Percentiles rank a stretch among this genome's conserved stretches.
These are phyloP conservation scores for Drosophila trichaetosa DNA, from an alignment of 2,888 invertebrate species.

Conservation along the genomic window DNA sequence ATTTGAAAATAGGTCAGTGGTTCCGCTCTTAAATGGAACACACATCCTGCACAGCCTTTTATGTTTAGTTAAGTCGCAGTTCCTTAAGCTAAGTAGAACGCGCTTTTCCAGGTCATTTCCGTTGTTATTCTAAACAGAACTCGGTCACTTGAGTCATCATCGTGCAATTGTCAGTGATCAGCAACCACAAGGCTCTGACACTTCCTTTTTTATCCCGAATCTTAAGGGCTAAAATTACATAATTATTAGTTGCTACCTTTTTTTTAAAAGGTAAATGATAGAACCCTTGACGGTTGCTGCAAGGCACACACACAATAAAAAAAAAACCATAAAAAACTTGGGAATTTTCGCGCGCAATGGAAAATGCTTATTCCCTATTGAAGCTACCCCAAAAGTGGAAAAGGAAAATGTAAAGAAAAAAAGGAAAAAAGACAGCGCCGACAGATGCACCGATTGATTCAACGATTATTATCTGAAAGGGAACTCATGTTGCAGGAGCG, in stretches of 20 bases:
- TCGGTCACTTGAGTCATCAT: conserved; percentile 47
- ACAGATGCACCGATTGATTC: conserved; percentile 71
- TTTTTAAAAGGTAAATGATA: conserved; percentile 13
- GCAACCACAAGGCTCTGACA: conserved; percentile 61
- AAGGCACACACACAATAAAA: conserved; percentile 32
- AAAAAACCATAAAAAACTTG: conserved; percentile 71
- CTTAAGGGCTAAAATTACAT: conserved; percentile 70
- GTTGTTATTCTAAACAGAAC: conserved; percentile 39
- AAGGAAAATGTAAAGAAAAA: conserved; percentile 48
- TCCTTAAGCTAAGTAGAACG: conserved; percentile 28
- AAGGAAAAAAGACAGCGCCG: conserved; percentile 55
- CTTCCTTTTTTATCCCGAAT: conserved; percentile 59
- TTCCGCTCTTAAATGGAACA: conserved; percentile 59
- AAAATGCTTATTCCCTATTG: conserved; percentile 47
- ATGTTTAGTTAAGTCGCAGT: conserved; percentile 12
- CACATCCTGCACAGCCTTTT: conserved; percentile 51
- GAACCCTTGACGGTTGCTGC: conserved; percentile 37
- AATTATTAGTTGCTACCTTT: conserved; percentile 61
- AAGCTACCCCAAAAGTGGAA: conserved; percentile 57
- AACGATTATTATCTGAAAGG: conserved; percentile 37
- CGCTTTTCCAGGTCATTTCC: conserved; percentile 69
- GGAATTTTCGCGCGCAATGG: conserved; percentile 76
- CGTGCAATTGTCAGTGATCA: conserved; percentile 12
- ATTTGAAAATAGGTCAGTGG: conserved; percentile 51
- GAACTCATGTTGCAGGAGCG: conserved; percentile 60